A percentile compares a stretch with the other conserved stretches of the same genome.
These are phyloP conservation scores for Corythornis leucogaster DNA, from an alignment of 2,797 vertebrate species.

Conservation along the genomic window DNA sequence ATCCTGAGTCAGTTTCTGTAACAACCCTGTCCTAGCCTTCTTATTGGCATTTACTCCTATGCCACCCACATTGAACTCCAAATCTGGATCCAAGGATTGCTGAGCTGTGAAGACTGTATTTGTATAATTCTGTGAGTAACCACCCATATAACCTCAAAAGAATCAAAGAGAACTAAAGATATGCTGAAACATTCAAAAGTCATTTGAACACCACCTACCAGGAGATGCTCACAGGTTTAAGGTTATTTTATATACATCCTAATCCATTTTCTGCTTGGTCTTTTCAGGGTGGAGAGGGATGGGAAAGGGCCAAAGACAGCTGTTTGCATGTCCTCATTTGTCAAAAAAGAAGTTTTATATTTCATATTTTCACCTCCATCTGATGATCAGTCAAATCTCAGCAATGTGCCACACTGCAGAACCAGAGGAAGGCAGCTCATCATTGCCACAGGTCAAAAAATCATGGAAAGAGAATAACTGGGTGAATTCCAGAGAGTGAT, in stretches of 20 bases:
- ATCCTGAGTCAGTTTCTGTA: conserved; percentile 75
- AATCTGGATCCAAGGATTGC: conserved; percentile 78
- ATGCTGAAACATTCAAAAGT: conserved; percentile 70
- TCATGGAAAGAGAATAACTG: background rate
- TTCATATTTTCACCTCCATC: background rate
- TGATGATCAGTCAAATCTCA: background rate
- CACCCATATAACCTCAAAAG: conserved; percentile 82
- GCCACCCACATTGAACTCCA: conserved; percentile 84
- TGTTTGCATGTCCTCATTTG: background rate
- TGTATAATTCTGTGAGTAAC: conserved; percentile 80
- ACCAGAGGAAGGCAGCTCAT: background rate
- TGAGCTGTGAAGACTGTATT: conserved; percentile 80
- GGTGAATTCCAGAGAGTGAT: background rate
- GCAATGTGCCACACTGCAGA: background rate
- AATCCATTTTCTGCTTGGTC: background rate
- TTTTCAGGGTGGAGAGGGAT: background rate
- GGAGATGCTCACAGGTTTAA: conserved; percentile 10
- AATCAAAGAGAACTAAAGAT: conserved; percentile 81
- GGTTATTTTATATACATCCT: background rate
- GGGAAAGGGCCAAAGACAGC: background rate
- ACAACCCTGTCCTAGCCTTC: conserved; percentile 73
- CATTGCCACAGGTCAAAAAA: background rate
- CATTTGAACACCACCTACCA: conserved; percentile 12
- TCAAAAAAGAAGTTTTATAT: background rate
- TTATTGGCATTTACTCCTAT: conserved; percentile 75